Conservation (phyloP, 2,888 invertebrate species). For the Tuberolachnus salignus region DNA sequence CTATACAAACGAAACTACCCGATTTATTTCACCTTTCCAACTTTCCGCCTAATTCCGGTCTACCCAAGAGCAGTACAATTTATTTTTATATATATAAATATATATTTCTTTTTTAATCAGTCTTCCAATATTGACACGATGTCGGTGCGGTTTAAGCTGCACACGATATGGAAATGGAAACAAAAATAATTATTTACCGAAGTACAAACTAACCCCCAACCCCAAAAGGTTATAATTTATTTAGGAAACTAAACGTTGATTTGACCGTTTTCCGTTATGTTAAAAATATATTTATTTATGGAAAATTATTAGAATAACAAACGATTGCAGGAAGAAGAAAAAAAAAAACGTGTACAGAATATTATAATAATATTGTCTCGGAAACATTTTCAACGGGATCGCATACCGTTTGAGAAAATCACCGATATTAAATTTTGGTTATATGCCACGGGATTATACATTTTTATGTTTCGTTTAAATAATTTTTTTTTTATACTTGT, state of each 20-base stretch:
- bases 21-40: too few species aligned
- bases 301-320: constrained; percentile 17
- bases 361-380: not conserved
- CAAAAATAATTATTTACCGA: not conserved
- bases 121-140: too few species aligned
- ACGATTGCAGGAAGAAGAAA: not conserved
- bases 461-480: too few species aligned
- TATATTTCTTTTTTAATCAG: too few species aligned
- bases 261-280: not conserved
- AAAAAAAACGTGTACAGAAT: constrained; percentile 14
- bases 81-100: too few species aligned
- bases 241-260: constrained; percentile 15
- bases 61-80: too few species aligned
- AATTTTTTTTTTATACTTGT: too few species aligned
- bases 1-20: too few species aligned
- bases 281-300: constrained; percentile 19
- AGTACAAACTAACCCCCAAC: not conserved
- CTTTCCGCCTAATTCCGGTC: too few species aligned
- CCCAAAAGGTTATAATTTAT: constrained; percentile 13
- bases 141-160: too few species aligned
- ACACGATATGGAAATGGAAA: not conserved
- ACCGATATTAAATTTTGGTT: not conserved
- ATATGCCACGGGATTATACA: too few species aligned
- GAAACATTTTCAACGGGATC: too few species aligned
- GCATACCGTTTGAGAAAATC: constrained; percentile 12